Conservation (phyloP, 2,113 vertebrate genomes). For the Bungarus multicinctus region DNA sequence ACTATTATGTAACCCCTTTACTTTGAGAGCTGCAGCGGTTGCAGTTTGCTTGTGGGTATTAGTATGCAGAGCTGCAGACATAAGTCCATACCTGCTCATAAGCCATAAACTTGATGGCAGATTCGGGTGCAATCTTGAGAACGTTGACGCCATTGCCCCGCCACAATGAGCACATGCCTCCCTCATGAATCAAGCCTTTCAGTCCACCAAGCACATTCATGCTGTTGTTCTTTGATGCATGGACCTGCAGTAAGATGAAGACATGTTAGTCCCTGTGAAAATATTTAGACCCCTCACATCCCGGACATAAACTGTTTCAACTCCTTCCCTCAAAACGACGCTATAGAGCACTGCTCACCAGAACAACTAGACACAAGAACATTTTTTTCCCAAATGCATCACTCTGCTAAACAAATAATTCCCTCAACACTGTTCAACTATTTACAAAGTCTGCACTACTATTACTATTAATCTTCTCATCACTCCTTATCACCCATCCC, state of each 20-base stretch:
- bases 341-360: too few relatives aligned
- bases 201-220: conserved; percentile 72
- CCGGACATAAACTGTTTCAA: too few relatives aligned
- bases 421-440: too few relatives aligned
- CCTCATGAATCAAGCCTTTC: conserved; percentile 78
- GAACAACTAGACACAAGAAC: too few relatives aligned
- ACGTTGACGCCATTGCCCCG: conserved; percentile 91
- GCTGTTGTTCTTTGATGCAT: conserved; percentile 72
- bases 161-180: conserved; percentile 80
- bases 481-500: too few relatives aligned
- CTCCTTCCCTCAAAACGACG: too few relatives aligned
- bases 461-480: too few relatives aligned
- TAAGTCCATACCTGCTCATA: conserved; percentile 86
- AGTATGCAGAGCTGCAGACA: not conserved
- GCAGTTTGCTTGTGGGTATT: not conserved
- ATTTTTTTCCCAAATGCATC: too few relatives aligned
- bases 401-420: too few relatives aligned
- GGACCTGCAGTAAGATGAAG: conserved; percentile 70
- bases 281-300: too few relatives aligned
- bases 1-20: not conserved
- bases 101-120: conserved; percentile 97
- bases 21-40: not conserved
- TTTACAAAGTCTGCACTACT: too few relatives aligned
- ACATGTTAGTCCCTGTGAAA: not conserved
- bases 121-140: conserved; percentile 93